Evolutionary conservation across 2,888 invertebrate species (phyloP), one percentile per base, ranked within the genome.

Genomic region (Heliconius ethilla): DNA sequence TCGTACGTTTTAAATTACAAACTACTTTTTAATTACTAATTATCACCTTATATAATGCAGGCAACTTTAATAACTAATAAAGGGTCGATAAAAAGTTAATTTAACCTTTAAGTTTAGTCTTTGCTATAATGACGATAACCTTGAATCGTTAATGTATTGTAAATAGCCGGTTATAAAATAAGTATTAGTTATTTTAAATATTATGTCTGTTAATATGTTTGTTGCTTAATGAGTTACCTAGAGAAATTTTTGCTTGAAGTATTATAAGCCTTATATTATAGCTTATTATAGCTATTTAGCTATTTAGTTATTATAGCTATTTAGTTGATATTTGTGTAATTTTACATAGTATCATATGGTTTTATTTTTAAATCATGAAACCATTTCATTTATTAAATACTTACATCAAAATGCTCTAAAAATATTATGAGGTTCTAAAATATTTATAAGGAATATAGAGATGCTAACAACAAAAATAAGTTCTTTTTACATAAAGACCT

Each of bases 21-120:
- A 45, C 4, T 45, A 25, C n/a, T 40, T 69, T 69, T 45, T 69
- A 25, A 69, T 69, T 25, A 69, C 25, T 27, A 45, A 69, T 45
- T 69, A 69, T 69, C 67, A 69, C n/a, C 15, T 69, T 69, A 40
- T 40, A 45, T 45, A 69, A 40, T 18, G 25, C 25, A 40, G 11
- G 25, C 37, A 67, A 40, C 13, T 25, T 70, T 70, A 70, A 70
- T 70, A 55, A 51, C 51, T 29, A 29, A 70, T 70, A 70, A 70
- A 69, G n/a, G 37, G 69, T 11, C 69, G 69, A 40, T 69, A 69
- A 40, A 69, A 70, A 70, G 45, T 70, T 15, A 70, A 51, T 55
- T 55, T 22, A 55, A 33, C 15, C 5, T 33, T 33, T 29, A 70
- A 33, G 55, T 55, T 55, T 33, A 51, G 33, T 70, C 59, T 13